Evolutionary conservation across 2,797 vertebrate species (phyloP).

Genomic region (Sebastes steindachneri): DNA sequence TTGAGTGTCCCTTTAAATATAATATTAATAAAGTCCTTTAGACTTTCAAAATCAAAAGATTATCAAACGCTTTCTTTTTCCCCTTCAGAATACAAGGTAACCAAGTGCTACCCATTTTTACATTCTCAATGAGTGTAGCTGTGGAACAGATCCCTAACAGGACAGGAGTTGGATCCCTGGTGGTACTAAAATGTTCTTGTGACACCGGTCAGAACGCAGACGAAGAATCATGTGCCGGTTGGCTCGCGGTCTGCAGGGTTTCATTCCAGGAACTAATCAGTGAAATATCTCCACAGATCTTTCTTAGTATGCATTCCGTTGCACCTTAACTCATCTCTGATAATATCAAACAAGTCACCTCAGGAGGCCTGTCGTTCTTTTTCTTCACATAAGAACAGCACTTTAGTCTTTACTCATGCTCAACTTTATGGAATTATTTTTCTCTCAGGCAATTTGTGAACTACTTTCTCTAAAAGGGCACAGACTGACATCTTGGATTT

Average conservation of each 20-base stretch:
- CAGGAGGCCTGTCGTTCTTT: not conserved
- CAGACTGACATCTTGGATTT: not conserved
- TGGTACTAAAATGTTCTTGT: not conserved
- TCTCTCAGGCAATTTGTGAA: not conserved
- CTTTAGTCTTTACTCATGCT: not conserved
- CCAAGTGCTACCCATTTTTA: not conserved
- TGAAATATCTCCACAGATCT: not conserved
- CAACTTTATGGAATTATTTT: not conserved
- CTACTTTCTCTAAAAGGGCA: not conserved
- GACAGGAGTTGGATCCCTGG: not conserved
- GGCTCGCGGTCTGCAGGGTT: slow-evolving; percentile 9
- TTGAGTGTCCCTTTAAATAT: not conserved
- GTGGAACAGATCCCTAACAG: not conserved
- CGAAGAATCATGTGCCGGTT: not conserved
- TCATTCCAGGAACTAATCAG: slow-evolving; percentile 33
- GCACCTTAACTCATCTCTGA: not conserved
- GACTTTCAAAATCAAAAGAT: not conserved
- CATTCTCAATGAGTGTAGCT: not conserved
- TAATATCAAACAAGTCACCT: not conserved
- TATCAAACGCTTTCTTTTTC: not conserved
- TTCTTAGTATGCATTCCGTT: not conserved
- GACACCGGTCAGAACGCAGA: not conserved
- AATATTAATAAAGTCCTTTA: not conserved
- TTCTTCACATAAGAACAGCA: not conserved
- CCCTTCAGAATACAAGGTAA: not conserved